Evolutionary conservation across 2,888 invertebrate species (phyloP), one percentile per base, ranked within the genome.

Genomic region (Limnephilus rhombicus): DNA sequence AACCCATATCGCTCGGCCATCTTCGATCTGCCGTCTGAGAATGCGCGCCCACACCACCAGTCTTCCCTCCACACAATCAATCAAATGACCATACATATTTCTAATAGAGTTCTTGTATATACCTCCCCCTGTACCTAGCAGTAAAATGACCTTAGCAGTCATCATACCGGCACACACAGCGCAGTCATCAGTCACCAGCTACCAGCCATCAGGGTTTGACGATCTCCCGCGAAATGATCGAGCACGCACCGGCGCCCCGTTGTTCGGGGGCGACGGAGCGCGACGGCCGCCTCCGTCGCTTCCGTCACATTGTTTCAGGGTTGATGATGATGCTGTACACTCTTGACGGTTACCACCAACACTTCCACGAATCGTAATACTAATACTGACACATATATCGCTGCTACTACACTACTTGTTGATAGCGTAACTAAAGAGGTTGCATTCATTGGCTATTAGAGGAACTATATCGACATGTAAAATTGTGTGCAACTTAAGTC

Each of bases 241-340:
- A 68, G 12, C 41, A 85, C 85, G 85, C 85, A 85, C 85, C n/a
- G 85, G 31, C 41, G 85, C 41, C 41, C 85, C 85, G 85, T 41
- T 85, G 85, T 37, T 41, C n/a, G 85, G 24, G 85, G 85, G 85
- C 37, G 85, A 85, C 85, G 85, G 85, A 41, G 37, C 85, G 85
- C 37, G 85, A 45, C 85, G 85, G 13, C 85, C 34, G 85, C 85
- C 68, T 68, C 68, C 24, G 18, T 68, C 34, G 85, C 85, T 41
- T 85, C 85, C 85, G 85, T 85, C 85, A 85, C 85, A n/a, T 85
- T 85, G 85, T 85, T 85, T 83, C 85, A 34, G 41, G 85, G n/a
- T 45, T 41, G 85, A 34, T 85, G 85, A 41, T 85, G 85, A 85
- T 85, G 85, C 12, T 34, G 68, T 2, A 83, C 15, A 34, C 82